Percentiles rank a stretch among this genome's conserved stretches.
Evolutionary conservation across 92 coral and sea anemone species (phyloP).

Genomic region (Phenganax marumi): DNA sequence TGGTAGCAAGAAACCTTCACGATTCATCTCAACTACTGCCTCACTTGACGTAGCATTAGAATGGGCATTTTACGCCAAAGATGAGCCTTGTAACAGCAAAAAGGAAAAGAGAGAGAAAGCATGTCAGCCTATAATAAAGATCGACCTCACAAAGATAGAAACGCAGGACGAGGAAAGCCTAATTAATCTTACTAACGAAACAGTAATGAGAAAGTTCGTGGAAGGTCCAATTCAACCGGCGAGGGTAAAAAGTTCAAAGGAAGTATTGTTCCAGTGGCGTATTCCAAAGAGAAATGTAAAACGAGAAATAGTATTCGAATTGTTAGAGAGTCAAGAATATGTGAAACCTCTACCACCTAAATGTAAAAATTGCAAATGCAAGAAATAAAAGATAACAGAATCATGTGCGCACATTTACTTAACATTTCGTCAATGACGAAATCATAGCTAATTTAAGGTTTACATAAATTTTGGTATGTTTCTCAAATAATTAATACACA

Average conservation of each 20-base stretch:
- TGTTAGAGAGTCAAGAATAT: too few species aligned
- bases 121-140: background rate
- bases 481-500: too few species aligned
- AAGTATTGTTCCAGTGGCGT: background rate
- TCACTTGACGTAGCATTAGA: background rate
- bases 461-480: too few species aligned
- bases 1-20: background rate
- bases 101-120: too few species aligned
- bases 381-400: too few species aligned
- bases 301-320: background rate
- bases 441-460: too few species aligned
- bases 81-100: background rate
- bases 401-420: too few species aligned
- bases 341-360: too few species aligned
- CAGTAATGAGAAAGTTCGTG: background rate
- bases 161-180: background rate
- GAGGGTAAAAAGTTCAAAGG: conserved; percentile 4
- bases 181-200: background rate
- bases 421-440: too few species aligned
- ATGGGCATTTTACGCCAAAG: conserved; percentile 2
- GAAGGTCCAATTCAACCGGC: background rate
- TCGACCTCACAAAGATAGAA: background rate
- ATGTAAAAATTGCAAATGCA: too few species aligned
- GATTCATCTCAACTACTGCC: conserved; percentile 4
- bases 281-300: background rate